phyloP scores from a whole-genome alignment of 2,888 invertebrate genomes.

The Piscicola geometra region DNA sequence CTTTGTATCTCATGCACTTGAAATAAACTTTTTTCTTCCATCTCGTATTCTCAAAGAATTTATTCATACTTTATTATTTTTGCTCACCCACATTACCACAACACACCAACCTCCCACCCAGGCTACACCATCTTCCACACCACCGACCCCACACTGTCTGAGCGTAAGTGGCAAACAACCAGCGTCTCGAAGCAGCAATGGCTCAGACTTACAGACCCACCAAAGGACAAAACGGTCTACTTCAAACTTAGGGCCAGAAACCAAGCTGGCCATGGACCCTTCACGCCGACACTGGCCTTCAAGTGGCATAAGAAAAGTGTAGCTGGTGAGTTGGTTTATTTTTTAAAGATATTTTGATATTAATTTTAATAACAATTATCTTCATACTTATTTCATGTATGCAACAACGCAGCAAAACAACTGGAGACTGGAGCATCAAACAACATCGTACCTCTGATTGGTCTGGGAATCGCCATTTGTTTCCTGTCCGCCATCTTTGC shows the following conservation, averaged over 20 bases:
- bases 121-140: conserved; percentile 84
- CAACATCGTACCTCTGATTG: not conserved
- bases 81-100: not conserved
- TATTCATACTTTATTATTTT: not conserved
- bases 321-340: too few relatives aligned
- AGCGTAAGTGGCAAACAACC: conserved; percentile 81
- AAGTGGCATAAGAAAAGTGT: too few relatives aligned
- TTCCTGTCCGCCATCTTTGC: not conserved
- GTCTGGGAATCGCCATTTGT: not conserved
- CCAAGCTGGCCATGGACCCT: conserved; percentile 81
- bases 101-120: conserved; percentile 11
- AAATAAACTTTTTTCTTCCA: not conserved
- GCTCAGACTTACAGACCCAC: conserved; percentile 72
- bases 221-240: conserved; percentile 78
- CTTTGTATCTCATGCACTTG: not conserved
- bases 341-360: too few relatives aligned
- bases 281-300: conserved; percentile 67
- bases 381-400: too few relatives aligned
- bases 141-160: conserved; percentile 68
- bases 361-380: too few relatives aligned
- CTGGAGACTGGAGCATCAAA: not conserved
- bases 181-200: conserved; percentile 66
- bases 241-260: conserved; percentile 91
- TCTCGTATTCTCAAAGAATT: not conserved
- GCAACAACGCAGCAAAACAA: too few relatives aligned